Percentiles rank a stretch among this genome's conserved stretches.
phyloP scores from a whole-genome alignment of 1,140 invertebrate genomes.

The Mizuhopecten yessoensis region DNA sequence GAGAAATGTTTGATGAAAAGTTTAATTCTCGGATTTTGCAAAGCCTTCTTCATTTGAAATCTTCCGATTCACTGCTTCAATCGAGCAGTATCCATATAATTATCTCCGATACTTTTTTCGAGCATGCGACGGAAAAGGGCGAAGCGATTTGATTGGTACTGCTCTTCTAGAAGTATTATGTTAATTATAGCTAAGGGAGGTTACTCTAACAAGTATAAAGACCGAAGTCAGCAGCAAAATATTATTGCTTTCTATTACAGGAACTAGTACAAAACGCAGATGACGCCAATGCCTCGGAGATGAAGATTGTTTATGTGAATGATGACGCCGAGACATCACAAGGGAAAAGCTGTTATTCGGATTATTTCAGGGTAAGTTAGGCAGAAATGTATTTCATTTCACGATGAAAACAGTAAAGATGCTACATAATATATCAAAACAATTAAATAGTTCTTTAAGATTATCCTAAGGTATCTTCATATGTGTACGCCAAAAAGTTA shows the following conservation, averaged over 20 bases:
- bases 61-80: too few species aligned
- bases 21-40: too few species aligned
- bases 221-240: not conserved
- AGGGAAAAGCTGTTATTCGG: not conserved
- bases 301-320: conserved; percentile 27
- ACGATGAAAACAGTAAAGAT: not conserved
- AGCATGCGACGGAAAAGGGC: not conserved
- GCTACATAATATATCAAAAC: too few species aligned
- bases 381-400: not conserved
- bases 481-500: too few species aligned
- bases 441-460: too few species aligned
- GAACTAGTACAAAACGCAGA: conserved; percentile 52
- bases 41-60: too few species aligned
- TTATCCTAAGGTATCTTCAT: too few species aligned
- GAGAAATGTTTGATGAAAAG: too few species aligned
- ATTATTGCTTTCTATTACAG: not conserved
- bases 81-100: not conserved
- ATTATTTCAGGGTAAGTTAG: not conserved
- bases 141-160: not conserved
- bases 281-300: conserved; percentile 43
- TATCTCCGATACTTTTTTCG: not conserved
- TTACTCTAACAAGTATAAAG: not conserved
- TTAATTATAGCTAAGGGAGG: too few species aligned
- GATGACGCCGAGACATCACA: not conserved
- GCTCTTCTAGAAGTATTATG: not conserved